phyloP scores from a whole-genome alignment of 2,797 vertebrate species.

The Podarcis lilfordi region DNA sequence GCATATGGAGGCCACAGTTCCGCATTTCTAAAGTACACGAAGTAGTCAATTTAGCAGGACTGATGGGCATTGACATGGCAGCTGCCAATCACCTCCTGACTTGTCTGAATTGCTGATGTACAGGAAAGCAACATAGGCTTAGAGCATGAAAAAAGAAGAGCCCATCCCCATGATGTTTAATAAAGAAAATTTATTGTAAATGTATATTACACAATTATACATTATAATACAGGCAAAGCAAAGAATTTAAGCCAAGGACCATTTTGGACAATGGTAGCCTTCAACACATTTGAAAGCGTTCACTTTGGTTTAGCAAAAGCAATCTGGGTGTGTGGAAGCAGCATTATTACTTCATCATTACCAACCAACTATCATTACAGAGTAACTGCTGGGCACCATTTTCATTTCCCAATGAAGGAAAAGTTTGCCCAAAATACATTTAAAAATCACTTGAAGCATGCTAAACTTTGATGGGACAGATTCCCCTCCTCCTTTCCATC shows the following conservation, averaged over 20 bases:
- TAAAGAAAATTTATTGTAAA: conserved; percentile 80
- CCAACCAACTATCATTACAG: neutral
- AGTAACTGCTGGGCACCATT: neutral
- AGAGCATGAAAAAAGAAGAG: conserved; percentile 29
- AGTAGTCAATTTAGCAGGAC: neutral
- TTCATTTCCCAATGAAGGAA: neutral
- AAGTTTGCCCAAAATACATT: neutral
- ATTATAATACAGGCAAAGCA: conserved; percentile 74
- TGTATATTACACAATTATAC: conserved; percentile 77
- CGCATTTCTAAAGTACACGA: neutral
- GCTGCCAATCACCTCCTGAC: neutral
- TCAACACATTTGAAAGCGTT: neutral
- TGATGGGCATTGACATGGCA: neutral
- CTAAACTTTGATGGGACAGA: conserved; percentile 20
- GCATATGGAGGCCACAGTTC: too few relatives aligned
- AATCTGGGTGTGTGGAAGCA: neutral
- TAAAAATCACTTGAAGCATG: neutral
- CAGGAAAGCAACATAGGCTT: neutral
- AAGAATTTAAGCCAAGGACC: conserved; percentile 56
- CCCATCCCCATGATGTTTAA: conserved; percentile 63
- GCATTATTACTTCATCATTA: neutral
- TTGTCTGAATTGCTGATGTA: neutral
- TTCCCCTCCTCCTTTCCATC: neutral
- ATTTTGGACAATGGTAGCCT: conserved; percentile 23
- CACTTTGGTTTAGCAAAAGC: neutral